These are phyloP conservation scores for Pipistrellus pipistrellus DNA, from an alignment of 2,797 vertebrate genomes.

Conservation along the genomic window DNA sequence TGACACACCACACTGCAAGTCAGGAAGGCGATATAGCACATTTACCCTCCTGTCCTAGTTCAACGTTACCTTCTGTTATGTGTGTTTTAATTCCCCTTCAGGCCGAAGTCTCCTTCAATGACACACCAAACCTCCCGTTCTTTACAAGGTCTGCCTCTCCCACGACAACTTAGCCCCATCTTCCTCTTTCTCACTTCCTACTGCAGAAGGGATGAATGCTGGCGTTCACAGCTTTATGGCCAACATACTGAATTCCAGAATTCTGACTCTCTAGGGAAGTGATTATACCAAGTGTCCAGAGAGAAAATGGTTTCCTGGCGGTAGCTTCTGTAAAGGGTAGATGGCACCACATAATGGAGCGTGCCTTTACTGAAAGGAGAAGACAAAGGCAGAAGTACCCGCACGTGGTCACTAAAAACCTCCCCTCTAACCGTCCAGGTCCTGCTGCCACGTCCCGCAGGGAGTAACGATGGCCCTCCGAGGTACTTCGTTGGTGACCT, in stretches of 20 bases:
- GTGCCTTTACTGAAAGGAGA: background rate
- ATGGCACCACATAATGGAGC: background rate
- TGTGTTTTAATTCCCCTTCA: conserved; percentile 1
- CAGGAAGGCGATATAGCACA: background rate
- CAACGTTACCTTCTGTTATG: background rate
- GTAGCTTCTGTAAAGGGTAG: background rate
- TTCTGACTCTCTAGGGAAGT: background rate
- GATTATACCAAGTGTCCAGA: background rate
- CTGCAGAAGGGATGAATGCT: background rate
- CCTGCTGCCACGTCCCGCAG: background rate
- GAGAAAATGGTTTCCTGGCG: background rate
- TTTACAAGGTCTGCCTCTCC: background rate
- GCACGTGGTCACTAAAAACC: background rate
- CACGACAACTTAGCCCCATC: background rate
- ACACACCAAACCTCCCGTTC: background rate
- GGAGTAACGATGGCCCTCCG: too few species aligned
- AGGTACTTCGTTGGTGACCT: background rate
- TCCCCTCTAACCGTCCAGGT: background rate
- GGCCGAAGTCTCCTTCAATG: background rate
- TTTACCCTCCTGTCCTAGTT: background rate
- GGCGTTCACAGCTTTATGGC: background rate
- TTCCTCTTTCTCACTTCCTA: background rate
- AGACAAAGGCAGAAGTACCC: background rate
- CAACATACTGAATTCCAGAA: background rate
- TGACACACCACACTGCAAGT: background rate